Conservation (phyloP, 2,888 invertebrate species). For the Phalangium opilio region DNA sequence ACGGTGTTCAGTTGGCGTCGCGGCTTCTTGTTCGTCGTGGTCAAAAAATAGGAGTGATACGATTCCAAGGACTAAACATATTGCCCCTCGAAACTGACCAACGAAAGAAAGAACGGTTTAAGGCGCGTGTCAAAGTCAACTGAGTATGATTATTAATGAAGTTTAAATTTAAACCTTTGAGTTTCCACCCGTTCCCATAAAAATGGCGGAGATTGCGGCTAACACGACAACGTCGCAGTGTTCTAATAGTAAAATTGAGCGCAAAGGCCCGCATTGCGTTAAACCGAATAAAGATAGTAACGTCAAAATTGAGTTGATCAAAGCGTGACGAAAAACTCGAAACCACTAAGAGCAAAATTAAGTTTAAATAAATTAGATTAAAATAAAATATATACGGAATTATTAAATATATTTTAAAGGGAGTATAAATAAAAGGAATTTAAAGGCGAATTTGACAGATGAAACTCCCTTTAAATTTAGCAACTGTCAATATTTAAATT, state of each 20-base stretch:
- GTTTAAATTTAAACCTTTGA: conserved; percentile 34
- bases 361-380: background rate
- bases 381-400: too few relatives aligned
- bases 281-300: conserved; percentile 38
- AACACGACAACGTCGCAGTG: conserved; percentile 36
- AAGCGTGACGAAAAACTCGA: conserved; percentile 30
- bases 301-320: conserved; percentile 31
- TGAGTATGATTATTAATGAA: background rate
- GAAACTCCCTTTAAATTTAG: too few relatives aligned
- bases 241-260: conserved; percentile 37
- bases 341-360: conserved; percentile 27
- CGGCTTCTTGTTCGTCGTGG: conserved; percentile 31
- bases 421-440: too few relatives aligned
- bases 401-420: too few relatives aligned
- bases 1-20: conserved; percentile 29
- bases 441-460: too few relatives aligned
- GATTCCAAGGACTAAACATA: conserved; percentile 35
- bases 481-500: too few relatives aligned
- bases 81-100: conserved; percentile 31
- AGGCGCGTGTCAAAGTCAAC: too few relatives aligned
- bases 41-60: conserved; percentile 37
- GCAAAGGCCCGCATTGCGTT: conserved; percentile 38
- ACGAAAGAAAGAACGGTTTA: too few relatives aligned
- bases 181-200: conserved; percentile 31
- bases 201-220: conserved; percentile 35